These are phyloP conservation scores for Lanistes nyassanus DNA, from an alignment of 1,140 invertebrate genomes.

Conservation along the genomic window DNA sequence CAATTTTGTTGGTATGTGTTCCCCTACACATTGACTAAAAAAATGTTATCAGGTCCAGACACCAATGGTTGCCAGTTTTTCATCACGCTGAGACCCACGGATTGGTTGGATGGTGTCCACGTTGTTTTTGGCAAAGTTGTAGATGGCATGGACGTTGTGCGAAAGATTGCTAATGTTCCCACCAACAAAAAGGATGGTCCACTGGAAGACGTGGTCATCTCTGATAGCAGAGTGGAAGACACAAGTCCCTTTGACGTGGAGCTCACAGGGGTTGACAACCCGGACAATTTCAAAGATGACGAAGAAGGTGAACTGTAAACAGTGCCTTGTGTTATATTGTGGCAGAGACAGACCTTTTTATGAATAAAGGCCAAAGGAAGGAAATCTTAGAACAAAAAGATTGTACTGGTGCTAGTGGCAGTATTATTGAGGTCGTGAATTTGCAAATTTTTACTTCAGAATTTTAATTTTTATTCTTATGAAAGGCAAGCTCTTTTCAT, in stretches of 20 bases:
- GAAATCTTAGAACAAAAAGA: too few relatives aligned
- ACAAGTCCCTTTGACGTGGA: background rate
- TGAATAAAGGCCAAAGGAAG: too few relatives aligned
- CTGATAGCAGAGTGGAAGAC: constrained; percentile 1
- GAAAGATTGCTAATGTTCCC: constrained; percentile 61
- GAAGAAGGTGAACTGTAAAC: constrained; percentile 7
- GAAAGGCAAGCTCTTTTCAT: too few relatives aligned
- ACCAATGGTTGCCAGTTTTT: constrained; percentile 67
- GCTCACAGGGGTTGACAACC: constrained; percentile 8
- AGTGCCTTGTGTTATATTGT: background rate
- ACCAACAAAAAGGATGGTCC: constrained; percentile 70
- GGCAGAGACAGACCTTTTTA: too few relatives aligned
- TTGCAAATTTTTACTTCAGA: too few relatives aligned
- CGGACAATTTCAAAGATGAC: constrained; percentile 9
- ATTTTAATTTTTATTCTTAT: too few relatives aligned
- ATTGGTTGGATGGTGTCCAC: constrained; percentile 95
- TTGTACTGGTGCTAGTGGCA: too few relatives aligned
- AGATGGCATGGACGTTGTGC: constrained; percentile 78
- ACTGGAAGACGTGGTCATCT: constrained; percentile 8
- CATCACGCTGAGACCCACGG: constrained; percentile 73
- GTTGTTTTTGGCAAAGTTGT: constrained; percentile 94
- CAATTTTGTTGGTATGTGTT: background rate
- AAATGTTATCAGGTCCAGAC: constrained; percentile 44
- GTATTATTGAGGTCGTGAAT: too few relatives aligned
- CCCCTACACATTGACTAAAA: too few relatives aligned